Evolutionary conservation across 2,797 vertebrate species (phyloP), one percentile per base, ranked within the genome.

Genomic region (Girardinus metallicus): DNA sequence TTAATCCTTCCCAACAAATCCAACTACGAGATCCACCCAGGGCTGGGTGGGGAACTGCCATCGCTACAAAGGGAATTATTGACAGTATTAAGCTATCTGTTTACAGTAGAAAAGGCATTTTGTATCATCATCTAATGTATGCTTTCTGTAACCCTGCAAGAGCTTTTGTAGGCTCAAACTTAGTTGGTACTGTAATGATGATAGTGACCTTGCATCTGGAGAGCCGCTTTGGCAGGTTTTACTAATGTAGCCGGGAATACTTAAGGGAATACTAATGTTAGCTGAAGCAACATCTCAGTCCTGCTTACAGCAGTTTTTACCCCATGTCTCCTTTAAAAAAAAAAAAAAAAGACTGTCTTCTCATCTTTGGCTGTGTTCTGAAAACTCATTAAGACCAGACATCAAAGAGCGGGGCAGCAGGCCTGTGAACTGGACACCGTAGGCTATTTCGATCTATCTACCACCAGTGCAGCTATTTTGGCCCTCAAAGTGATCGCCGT

Each of bases 301-400:
- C 84, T 86, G 82, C 90, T 89, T 86, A 80, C 82, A 83, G 91
- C 88, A 46, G 57, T 79, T 90, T 75, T 92, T 83, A 88, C 88
- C 85, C 80, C 88, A 93, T 87, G 92, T 92, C 75, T 91, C 75
- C 83, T 86, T 93, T 94, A 90, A 89, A 89, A 55, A n/a, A 55
- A 55, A n/a, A 11, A 53, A 92, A 89, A 85, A 89, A 85, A 74
- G 77, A 57, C 88, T 46, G 41, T 91, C 91, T 92, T 94, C 92
- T 94, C 86, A 93, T 95, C 92, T 91, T 82, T 87, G 87, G 87
- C 91, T 89, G 84, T 87, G 79, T 89, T 94, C 91, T 92, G 90
- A 93, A 91, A 90, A 88, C 93, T 95, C 93, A 95, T 95, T 95
- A 96, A 92, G 91, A 88, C 78, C 85, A 77, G 72, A 93, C 93